Conservation (phyloP, 2,797 vertebrate genomes). For the Clarias fuscus region DNA sequence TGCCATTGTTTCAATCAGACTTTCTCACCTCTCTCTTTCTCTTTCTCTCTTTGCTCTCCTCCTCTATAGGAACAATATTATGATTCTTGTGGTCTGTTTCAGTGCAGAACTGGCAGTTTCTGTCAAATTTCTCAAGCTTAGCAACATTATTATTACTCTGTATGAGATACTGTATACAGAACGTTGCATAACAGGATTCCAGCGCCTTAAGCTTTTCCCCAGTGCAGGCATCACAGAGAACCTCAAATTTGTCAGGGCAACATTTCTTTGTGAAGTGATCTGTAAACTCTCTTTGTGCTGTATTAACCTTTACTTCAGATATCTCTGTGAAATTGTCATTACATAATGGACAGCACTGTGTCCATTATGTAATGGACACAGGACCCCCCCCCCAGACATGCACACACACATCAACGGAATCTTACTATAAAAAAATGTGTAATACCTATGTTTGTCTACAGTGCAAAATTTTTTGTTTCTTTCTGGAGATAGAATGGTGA, state of each 20-base stretch:
- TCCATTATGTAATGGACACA: no score
- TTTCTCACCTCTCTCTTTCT: background rate
- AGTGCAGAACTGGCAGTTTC: background rate
- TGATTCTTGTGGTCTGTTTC: background rate
- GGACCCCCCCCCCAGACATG: no score
- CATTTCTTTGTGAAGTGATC: background rate
- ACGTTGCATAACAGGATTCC: background rate
- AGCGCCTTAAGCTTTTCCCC: background rate
- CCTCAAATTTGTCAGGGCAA: background rate
- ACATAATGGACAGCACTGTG: background rate
- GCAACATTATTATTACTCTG: no score
- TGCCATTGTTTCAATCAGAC: no score
- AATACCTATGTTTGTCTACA: no score
- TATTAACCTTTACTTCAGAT: constrained; percentile 4
- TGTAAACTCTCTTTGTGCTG: background rate
- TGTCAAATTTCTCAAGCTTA: no score
- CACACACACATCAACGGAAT: no score
- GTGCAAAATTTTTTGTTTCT: no score
- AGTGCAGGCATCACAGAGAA: background rate
- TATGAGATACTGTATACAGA: no score
- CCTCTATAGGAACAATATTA: constrained; percentile 10
- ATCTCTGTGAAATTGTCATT: background rate
- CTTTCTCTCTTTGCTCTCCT: background rate
- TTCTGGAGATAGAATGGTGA: no score
- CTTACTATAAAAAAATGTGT: no score